Percentiles rank a stretch among this genome's conserved stretches.
Conservation (phyloP, 2,797 vertebrate genomes). For the Crocodylus rhombifer region DNA sequence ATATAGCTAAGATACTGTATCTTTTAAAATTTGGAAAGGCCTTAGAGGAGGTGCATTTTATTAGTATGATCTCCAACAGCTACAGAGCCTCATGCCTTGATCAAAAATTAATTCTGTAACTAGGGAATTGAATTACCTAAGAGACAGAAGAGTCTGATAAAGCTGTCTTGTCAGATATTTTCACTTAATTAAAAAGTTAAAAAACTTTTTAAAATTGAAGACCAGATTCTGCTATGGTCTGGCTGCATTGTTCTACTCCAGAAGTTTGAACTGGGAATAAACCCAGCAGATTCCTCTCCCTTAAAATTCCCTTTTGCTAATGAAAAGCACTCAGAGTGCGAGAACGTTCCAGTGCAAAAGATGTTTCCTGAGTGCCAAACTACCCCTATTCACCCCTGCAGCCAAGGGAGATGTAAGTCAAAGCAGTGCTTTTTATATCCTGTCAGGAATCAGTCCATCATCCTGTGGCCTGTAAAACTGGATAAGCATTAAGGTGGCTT, state of each 20-base stretch:
- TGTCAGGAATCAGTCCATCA: background rate
- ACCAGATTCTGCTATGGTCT: background rate
- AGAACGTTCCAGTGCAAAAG: background rate
- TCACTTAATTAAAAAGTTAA: background rate
- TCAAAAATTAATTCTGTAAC: background rate
- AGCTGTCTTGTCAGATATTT: background rate
- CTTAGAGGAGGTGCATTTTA: background rate
- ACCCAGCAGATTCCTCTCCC: background rate
- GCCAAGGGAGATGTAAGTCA: background rate
- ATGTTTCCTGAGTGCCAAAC: background rate
- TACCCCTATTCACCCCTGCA: background rate
- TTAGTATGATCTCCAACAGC: background rate
- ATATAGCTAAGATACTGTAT: background rate
- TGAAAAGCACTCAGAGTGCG: background rate
- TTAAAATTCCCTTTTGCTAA: background rate
- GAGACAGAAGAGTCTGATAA: background rate
- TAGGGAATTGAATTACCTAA: background rate
- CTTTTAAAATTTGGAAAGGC: background rate
- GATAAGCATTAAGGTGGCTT: background rate
- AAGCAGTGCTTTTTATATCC: background rate
- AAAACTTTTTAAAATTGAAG: background rate
- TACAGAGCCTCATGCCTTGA: background rate
- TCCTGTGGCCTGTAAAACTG: background rate
- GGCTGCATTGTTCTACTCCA: background rate
- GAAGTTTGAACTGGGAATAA: background rate